These are phyloP conservation scores for Cephus sareptanus DNA, from an alignment of 2,888 invertebrate genomes.

Conservation along the genomic window DNA sequence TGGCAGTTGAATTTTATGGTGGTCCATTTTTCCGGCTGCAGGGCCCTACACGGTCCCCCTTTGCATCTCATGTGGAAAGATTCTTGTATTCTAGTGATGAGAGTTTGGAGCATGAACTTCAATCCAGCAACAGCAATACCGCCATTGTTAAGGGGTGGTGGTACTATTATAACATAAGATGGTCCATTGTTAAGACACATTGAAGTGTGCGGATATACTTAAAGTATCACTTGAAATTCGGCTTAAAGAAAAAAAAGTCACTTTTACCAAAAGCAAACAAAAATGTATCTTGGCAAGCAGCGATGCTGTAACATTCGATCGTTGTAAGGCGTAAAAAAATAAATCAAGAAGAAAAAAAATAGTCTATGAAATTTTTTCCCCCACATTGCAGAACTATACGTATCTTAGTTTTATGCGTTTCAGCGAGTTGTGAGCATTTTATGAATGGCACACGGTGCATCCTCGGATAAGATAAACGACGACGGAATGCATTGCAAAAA, in stretches of 20 bases:
- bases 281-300: neutral
- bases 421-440: neutral
- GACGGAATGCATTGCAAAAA: neutral
- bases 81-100: neutral
- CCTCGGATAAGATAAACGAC: neutral
- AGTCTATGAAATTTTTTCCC: neutral
- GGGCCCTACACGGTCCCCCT: neutral
- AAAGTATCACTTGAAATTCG: neutral
- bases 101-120: neutral
- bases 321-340: too few species aligned
- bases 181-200: neutral
- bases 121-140: neutral
- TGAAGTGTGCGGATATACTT: neutral
- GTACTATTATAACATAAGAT: neutral
- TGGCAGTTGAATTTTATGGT: slow-evolving; percentile 3
- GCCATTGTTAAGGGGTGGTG: neutral
- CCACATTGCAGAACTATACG: neutral
- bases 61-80: neutral
- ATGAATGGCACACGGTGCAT: neutral
- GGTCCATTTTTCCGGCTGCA: neutral
- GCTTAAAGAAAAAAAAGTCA: neutral
- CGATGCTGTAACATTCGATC: neutral
- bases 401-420: neutral
- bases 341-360: neutral
- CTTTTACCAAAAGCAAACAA: neutral